Percentiles rank a stretch among this genome's conserved stretches.
Conservation (phyloP, 2,113 vertebrate genomes). For the Orthonyx spaldingii region DNA sequence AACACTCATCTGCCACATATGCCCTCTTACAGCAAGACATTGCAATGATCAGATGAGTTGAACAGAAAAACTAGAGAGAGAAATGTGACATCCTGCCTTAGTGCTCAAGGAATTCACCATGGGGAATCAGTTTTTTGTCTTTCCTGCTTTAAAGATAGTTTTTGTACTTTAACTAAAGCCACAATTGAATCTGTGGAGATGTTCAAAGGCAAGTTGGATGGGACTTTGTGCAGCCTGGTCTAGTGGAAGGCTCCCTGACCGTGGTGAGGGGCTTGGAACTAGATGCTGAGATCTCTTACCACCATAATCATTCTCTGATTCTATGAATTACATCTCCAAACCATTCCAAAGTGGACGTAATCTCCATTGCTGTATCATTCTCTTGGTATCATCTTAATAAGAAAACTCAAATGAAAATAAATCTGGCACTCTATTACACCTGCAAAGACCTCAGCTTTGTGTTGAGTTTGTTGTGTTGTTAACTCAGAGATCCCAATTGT, state of each 20-base stretch:
- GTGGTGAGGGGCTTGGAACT: neutral
- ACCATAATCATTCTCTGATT: neutral
- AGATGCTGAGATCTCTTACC: neutral
- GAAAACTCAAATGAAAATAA: neutral
- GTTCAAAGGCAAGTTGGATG: neutral
- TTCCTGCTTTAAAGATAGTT: neutral
- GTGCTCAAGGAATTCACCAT: neutral
- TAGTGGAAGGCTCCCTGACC: neutral
- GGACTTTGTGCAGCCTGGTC: neutral
- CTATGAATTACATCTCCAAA: neutral
- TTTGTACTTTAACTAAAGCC: neutral
- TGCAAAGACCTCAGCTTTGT: neutral
- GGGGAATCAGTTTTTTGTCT: neutral
- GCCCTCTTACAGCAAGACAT: neutral
- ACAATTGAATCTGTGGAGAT: neutral
- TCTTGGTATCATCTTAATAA: neutral
- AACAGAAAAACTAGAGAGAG: neutral
- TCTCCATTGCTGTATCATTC: neutral
- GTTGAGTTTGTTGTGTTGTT: neutral
- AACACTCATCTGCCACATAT: neutral
- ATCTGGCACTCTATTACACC: neutral
- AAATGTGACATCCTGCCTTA: neutral
- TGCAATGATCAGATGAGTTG: neutral
- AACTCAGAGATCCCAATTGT: neutral
- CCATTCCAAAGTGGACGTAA: fast-evolving